A percentile compares a stretch with the other conserved stretches of the same genome.
phyloP scores from a whole-genome alignment of 2,888 invertebrate genomes.

The Eucera pruinosa region DNA sequence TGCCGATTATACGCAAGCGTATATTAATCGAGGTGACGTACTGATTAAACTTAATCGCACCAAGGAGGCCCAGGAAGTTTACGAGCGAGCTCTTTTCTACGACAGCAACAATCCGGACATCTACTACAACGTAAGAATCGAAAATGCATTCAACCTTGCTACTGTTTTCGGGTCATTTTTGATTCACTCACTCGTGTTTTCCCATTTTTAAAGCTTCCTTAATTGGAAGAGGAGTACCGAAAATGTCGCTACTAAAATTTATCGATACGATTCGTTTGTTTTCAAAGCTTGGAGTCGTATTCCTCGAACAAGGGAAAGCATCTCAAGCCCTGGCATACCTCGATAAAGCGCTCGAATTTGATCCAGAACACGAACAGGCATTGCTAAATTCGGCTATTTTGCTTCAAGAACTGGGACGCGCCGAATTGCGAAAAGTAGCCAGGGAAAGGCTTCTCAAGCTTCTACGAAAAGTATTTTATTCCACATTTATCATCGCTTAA shows the following conservation, averaged over 20 bases:
- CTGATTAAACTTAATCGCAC: slow-evolving; percentile 97
- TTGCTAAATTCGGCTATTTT: slow-evolving; percentile 97
- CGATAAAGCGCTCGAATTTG: slow-evolving; percentile 95
- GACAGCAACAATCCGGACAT: slow-evolving; percentile 97
- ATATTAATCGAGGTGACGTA: slow-evolving; percentile 98
- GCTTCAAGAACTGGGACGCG: slow-evolving; percentile 94
- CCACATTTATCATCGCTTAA: background rate
- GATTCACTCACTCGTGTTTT: no score
- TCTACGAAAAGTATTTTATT: slow-evolving; percentile 87
- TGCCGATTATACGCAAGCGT: slow-evolving; percentile 97
- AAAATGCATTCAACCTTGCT: no score
- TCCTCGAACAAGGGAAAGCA: slow-evolving; percentile 95
- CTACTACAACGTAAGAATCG: slow-evolving; percentile 97
- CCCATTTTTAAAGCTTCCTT: no score
- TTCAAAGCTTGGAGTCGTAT: slow-evolving; percentile 94
- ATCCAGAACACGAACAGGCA: slow-evolving; percentile 98
- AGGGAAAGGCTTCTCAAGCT: slow-evolving; percentile 92
- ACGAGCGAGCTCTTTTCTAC: slow-evolving; percentile 95
- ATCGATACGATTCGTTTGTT: background rate
- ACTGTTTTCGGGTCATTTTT: no score
- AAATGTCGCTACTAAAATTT: no score
- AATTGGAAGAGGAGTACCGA: no score
- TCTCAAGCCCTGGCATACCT: slow-evolving; percentile 96
- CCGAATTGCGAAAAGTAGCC: slow-evolving; percentile 91
- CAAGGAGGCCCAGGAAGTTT: slow-evolving; percentile 97